Percentiles rank a stretch among this genome's conserved stretches.
Conservation (phyloP, 2,888 invertebrate genomes). For the Cheilosia grossa region DNA sequence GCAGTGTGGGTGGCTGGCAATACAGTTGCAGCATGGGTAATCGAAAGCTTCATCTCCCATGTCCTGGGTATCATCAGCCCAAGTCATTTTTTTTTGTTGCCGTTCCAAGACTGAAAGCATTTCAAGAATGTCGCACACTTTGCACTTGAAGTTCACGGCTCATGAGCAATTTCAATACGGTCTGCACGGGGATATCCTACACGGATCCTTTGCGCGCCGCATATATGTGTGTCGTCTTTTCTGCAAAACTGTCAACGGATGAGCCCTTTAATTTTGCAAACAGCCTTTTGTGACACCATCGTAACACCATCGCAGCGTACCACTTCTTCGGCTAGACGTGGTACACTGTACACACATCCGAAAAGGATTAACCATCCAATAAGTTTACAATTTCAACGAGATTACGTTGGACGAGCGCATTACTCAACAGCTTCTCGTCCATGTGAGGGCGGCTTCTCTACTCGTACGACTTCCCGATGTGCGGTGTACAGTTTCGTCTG, state of each 20-base stretch:
- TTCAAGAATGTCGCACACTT: constrained; percentile 63
- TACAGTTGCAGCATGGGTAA: constrained; percentile 68
- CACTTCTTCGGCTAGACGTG: constrained; percentile 37
- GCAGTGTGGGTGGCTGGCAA: constrained; percentile 18
- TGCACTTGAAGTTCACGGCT: constrained; percentile 62
- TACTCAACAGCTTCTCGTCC: constrained; percentile 62
- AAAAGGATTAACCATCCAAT: constrained; percentile 72
- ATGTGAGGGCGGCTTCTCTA: background rate
- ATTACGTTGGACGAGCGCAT: constrained; percentile 59
- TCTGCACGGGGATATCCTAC: constrained; percentile 1
- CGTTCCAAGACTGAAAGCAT: constrained; percentile 30
- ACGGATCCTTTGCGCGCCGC: background rate
- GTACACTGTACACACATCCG: constrained; percentile 11
- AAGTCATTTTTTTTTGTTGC: constrained; percentile 18
- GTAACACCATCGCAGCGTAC: background rate
- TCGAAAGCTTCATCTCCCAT: constrained; percentile 69
- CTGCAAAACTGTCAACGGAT: constrained; percentile 19
- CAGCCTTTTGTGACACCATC: constrained; percentile 57
- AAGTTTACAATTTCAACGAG: constrained; percentile 74
- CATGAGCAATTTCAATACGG: constrained; percentile 53
- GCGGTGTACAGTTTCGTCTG: constrained; percentile 68
- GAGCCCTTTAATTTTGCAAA: constrained; percentile 67
- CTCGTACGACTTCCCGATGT: background rate
- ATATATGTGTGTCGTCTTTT: background rate
- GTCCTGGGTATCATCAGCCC: constrained; percentile 42